These are phyloP conservation scores for Plectropomus leopardus DNA, from an alignment of 2,113 vertebrate genomes.

Conservation along the genomic window DNA sequence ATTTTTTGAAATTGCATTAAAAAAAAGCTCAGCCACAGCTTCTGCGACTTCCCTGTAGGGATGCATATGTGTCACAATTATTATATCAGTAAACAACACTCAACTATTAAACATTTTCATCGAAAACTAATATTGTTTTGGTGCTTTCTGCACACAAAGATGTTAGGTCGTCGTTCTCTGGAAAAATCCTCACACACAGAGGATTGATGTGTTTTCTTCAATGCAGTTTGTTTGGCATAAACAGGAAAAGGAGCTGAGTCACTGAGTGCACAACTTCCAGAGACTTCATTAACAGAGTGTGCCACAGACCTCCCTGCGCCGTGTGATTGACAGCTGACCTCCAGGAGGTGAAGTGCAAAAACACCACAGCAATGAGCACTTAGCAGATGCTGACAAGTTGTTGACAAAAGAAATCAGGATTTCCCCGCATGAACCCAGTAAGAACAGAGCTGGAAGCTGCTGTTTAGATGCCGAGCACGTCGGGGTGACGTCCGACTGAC, in stretches of 20 bases:
- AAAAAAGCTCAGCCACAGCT: too few species aligned
- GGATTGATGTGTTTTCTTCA: not conserved
- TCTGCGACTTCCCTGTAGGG: too few species aligned
- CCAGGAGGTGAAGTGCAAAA: constrained; percentile 59
- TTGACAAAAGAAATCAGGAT: constrained; percentile 47
- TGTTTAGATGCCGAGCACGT: constrained; percentile 38
- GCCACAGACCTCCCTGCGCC: constrained; percentile 28
- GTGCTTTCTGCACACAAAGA: not conserved
- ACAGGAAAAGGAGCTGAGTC: constrained; percentile 17
- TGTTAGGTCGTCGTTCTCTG: not conserved
- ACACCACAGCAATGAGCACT: constrained; percentile 51
- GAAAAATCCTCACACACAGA: not conserved
- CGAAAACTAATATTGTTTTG: too few species aligned
- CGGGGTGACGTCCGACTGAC: constrained; percentile 35
- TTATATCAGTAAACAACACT: too few species aligned
- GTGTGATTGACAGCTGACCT: constrained; percentile 64
- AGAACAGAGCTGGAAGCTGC: constrained; percentile 7
- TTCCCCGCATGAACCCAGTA: not conserved
- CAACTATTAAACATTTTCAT: too few species aligned
- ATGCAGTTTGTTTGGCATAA: not conserved
- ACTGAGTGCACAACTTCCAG: not conserved
- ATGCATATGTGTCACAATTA: too few species aligned
- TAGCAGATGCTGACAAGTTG: constrained; percentile 59
- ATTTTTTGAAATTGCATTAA: too few species aligned
- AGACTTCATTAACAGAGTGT: not conserved